phyloP scores from a whole-genome alignment of 1,140 invertebrate species.

The Harpegnathos saltator region DNA sequence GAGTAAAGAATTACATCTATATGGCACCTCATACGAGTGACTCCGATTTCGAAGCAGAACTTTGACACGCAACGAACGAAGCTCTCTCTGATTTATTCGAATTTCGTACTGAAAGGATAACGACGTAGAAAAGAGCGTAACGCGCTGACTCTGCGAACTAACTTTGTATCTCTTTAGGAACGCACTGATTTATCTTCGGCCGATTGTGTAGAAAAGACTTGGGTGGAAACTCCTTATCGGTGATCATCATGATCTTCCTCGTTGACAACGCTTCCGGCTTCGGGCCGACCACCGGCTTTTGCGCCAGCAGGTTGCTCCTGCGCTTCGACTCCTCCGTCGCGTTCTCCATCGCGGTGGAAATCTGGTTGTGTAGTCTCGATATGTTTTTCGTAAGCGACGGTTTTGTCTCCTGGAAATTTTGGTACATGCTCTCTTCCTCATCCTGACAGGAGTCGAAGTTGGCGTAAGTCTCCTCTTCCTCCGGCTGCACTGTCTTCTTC shows the following conservation, averaged over 20 bases:
- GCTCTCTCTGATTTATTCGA: too few species aligned
- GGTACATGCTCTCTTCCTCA: conserved; percentile 75
- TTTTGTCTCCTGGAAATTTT: conserved; percentile 70
- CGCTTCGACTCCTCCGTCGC: conserved; percentile 75
- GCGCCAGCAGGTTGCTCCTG: conserved; percentile 30
- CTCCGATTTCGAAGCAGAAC: too few species aligned
- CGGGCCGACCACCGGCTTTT: conserved; percentile 64
- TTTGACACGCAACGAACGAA: too few species aligned
- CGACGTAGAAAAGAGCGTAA: neutral
- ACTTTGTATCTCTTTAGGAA: conserved; percentile 56
- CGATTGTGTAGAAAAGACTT: conserved; percentile 78
- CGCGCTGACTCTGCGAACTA: conserved; percentile 35
- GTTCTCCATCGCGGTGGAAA: conserved; percentile 68
- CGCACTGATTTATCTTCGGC: neutral
- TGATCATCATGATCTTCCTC: too few species aligned
- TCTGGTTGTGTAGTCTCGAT: conserved; percentile 67
- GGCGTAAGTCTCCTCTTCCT: conserved; percentile 77
- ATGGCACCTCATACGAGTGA: too few species aligned
- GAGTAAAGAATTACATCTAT: too few species aligned
- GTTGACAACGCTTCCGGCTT: conserved; percentile 64
- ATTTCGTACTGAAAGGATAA: neutral
- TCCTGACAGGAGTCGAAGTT: conserved; percentile 70
- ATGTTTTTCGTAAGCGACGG: conserved; percentile 42
- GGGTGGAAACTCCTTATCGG: conserved; percentile 58
- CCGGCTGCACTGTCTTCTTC: conserved; percentile 15